A percentile compares a stretch with the other conserved stretches of the same genome.
phyloP scores from a whole-genome alignment of 2,797 vertebrate species.

The Semaprochilodus insignis region DNA sequence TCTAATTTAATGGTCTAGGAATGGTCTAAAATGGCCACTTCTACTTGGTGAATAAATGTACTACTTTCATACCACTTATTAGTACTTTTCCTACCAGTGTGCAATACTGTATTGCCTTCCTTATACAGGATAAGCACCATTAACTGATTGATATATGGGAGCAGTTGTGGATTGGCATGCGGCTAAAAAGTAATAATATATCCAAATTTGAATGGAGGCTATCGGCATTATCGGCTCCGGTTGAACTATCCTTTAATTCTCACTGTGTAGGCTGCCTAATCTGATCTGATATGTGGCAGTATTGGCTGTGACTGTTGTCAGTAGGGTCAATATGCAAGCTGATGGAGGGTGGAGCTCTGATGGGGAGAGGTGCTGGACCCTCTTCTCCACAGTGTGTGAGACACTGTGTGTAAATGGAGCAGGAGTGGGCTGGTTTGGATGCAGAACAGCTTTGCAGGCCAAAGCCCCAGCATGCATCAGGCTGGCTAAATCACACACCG shows the following conservation, averaged over 20 bases:
- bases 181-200: neutral
- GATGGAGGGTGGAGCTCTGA: slow-evolving; percentile 4
- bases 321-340: neutral
- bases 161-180: too few species aligned
- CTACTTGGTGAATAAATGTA: too few species aligned
- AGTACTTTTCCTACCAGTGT: too few species aligned
- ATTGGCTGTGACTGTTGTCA: neutral
- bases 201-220: neutral
- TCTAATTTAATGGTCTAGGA: too few species aligned
- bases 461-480: slow-evolving; percentile 8
- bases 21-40: too few species aligned
- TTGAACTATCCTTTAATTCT: neutral
- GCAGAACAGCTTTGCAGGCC: neutral
- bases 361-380: neutral
- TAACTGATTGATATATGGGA: too few species aligned
- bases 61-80: too few species aligned
- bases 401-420: neutral
- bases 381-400: neutral
- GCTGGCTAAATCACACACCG: slow-evolving; percentile 19
- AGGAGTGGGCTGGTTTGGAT: slow-evolving; percentile 18
- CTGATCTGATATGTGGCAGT: neutral
- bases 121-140: too few species aligned
- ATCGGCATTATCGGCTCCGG: neutral
- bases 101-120: too few species aligned
- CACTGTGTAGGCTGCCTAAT: neutral